Conservation (phyloP, 37 sponge, comb jelly and placozoan genomes). For the Petrosia ficiformis region DNA sequence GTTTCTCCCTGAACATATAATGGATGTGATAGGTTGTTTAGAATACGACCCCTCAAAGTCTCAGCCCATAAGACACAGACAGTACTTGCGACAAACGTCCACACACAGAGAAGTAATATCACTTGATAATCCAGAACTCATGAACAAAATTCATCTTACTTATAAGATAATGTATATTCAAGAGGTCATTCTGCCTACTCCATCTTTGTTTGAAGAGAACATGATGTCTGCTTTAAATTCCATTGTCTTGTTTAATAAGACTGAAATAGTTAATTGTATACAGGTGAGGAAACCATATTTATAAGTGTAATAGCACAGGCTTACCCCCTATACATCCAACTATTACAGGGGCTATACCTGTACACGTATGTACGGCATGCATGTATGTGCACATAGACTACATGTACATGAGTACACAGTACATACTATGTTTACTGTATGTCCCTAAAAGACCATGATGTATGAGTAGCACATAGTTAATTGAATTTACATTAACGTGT, state of each 20-base stretch:
- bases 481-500: too few relatives aligned
- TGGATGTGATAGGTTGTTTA: slow-evolving; percentile 88
- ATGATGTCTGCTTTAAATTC: slow-evolving; percentile 85
- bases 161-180: slow-evolving; percentile 87
- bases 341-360: too few relatives aligned
- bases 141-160: slow-evolving; percentile 83
- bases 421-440: too few relatives aligned
- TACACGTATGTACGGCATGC: too few relatives aligned
- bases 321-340: too few relatives aligned
- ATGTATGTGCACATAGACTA: too few relatives aligned
- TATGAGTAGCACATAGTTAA: too few relatives aligned
- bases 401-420: too few relatives aligned
- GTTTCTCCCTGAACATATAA: slow-evolving; percentile 67
- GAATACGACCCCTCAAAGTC: slow-evolving; percentile 83
- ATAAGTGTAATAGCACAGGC: too few relatives aligned
- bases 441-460: too few relatives aligned
- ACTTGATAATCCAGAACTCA: slow-evolving; percentile 72
- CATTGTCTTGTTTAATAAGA: slow-evolving; percentile 81
- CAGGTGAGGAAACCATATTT: slow-evolving; percentile 45
- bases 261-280: slow-evolving; percentile 74
- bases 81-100: slow-evolving; percentile 72
- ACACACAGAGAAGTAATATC: slow-evolving; percentile 83
- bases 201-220: slow-evolving; percentile 97
- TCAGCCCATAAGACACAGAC: slow-evolving; percentile 71
- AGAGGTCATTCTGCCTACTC: slow-evolving; percentile 94